Evolutionary conservation across 2,888 invertebrate genomes (phyloP), one percentile per base, ranked within the genome.

Genomic region (Habroteleia sp.): DNA sequence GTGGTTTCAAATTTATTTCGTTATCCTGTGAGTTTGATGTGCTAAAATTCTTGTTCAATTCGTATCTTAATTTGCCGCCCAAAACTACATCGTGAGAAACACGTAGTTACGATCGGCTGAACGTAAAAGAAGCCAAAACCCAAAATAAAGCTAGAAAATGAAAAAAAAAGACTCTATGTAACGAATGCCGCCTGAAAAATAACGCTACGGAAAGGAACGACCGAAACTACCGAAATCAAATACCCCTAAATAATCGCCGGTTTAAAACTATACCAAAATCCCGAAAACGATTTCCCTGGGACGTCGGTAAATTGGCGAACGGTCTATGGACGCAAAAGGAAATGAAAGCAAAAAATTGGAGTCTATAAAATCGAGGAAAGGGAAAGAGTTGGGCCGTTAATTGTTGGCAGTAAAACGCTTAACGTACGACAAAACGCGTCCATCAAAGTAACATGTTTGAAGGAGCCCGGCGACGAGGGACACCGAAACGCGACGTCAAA

Each of bases 391-490:
- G 31, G 35, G 31, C 27, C 41, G 33, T 56, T 56, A 56, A 56
- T 56, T 42, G 56, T 13, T 23, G 56, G 33, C 42, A 17, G 54
- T 41, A 56, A 56, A 56, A 20, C 56, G 56, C 13, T 56, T 31
- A 29, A 56, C 41, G 31, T 41, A 56, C 31, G 42, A 37, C 37
- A 37, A 37, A 52, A 11, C 33, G 39, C 41, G 39, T 52, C 29
- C 54, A 31, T 54, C 41, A 52, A 37, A 25, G 39, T 10, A 11
- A 10, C 20, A 20, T 41, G 27, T 17, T 56, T 42, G 44, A 52
- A 37, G 37, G 31, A 44, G 25, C 3, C 11, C 54, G 17, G n/a
- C 17, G 41, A 17, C 29, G 27, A 20, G 20, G 13, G 41, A 31
- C 31, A 16, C 16, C 8, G 14, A n/a, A 20, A 2, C 17, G 33